Base-by-base conservation (phyloP, 2,113 vertebrate species). In the Penelope pileata region DNA sequence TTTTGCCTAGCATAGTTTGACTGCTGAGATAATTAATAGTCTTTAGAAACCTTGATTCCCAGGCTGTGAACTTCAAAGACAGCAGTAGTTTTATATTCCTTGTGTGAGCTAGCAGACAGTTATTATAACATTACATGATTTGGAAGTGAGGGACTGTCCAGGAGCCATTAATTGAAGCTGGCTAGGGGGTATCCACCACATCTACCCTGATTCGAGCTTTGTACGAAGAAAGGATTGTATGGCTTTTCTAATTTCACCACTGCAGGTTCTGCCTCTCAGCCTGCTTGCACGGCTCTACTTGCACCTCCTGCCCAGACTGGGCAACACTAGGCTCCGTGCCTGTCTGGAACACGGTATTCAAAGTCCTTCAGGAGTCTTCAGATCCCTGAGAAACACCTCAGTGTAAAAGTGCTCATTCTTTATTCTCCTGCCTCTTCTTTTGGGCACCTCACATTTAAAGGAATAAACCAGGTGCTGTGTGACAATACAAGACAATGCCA, bases 11-110 rank as follows among this genome's bases (percentile, higher is more conserved):
- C 29, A 8, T 62, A 69, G 91, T 74, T 88, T 54, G 69, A 83
- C 86, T 94, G 66, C 93, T 90, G 81, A 96, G 83, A 95, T 90
- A 94, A 95, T 90, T 94, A 84, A 68, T 70, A 94, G 83, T 84
- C 84, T 96, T 95, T 48, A 86, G 70, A 68, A 91, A 77, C 78
- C 83, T 36, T 38, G 93, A 88, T 87, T 45, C 54, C 29, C 86
- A 34, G 62, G 29, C 60, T 92, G 64, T 42, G 83, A 95, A 91
- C 75, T 68, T 95, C 50, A 96, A 94, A 94, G 92, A 76, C 24
- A 24, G 86, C 77, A 91, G 62, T 40, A 91, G 83, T 84, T 96
- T 93, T 73, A 88, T 85, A 93, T 88, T 87, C 84, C 77, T 80
- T 84, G 82, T 82, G 59, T 87, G 76, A 32, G 95, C 78, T 80